Evolutionary conservation across 2,888 invertebrate species (phyloP), one percentile per base, ranked within the genome.

Genomic region (Eilema caniola): DNA sequence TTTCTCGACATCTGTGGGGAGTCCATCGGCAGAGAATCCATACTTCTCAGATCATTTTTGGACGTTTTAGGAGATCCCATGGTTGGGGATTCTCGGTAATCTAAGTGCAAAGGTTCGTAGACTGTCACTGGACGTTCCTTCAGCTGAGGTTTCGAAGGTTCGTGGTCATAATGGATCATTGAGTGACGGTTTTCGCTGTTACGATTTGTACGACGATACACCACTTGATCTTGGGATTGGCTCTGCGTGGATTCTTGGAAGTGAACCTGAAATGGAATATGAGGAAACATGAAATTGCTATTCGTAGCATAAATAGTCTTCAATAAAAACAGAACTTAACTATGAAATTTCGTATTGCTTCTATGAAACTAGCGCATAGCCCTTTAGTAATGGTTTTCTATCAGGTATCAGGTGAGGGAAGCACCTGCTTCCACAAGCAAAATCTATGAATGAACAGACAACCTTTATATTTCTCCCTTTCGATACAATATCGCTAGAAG

Each of bases 161-260:
- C 94, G 72, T 95, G 95, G 81, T 95, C 95, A 80, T 94, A 95
- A 56, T 95, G 95, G 74, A 95, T 95, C 95, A 95, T 95, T n/a
- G 95, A 95, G 80, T 95, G 95, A 0, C 95, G 92, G 83, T 95
- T 94, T 69, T 94, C 95, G 0, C 88, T 64, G 81, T 94, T 93
- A 20, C 95, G 90, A 73, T 90, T 93, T 2, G 91, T 85, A 16
- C 94, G 90, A 8, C 95, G 92, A 75, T 90, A 92, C n/a, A 95
- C 85, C 0, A 95, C 93, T 76, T 93, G 74, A 2, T 79, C 72
- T 25, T 67, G 33, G 23, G 47, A 3, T 60, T 63, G 63, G 20
- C 73, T 82, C 76, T 93, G 88, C 41, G 82, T 82, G 53, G 82
- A 86, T 73, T 95, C 95, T 89, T 95, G 90, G 81, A 95, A 95